Evolutionary conservation across 2,797 vertebrate species (phyloP), one percentile per base, ranked within the genome.

Genomic region (Craterocephalus amniculus): DNA sequence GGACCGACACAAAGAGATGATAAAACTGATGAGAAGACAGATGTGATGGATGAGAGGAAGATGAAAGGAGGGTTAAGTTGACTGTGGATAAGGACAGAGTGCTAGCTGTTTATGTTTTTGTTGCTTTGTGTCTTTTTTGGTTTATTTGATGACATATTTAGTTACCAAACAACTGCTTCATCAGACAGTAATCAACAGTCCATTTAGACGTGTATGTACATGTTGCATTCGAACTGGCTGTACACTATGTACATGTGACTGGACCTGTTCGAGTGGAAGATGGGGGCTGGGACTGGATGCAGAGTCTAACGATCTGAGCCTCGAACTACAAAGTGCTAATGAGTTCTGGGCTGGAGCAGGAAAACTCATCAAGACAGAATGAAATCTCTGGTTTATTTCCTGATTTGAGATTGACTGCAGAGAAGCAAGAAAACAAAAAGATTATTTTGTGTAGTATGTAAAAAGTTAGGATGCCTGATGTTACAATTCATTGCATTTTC

Each of bases 321-420:
- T 78, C 18, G 27, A 68, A 63, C 51, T 67, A 66, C 72, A 74
- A 86, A 64, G 78, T 87, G 79, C 34, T 81, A 87, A 86, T 84
- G 71, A 88, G 74, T 70, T 43, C 58, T 45, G n/a, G 59, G 54
- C 76, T 75, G 66, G 76, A 69, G 52, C 54, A 64, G 63, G 64
- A 58, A 74, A 70, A 52, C 31, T 43, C 26, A 62, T 55, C 31
- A 24, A 62, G 52, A 81, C 58, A 54, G 45, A 35, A 35, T 58
- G 26, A 26, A 49, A 0, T 26, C 27, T 72, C 26, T 54, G 58
- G 24, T 76, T 68, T 13, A 38, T 78, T 20, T 57, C 22, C 22
- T 35, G 12, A 14, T 61, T 29, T 31, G 24, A 40, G 1, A 6
- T n/a, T 13, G 32, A 27, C 34, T n/a, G 13, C 24, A 8, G 1